Percentiles rank a stretch among this genome's conserved stretches.
Evolutionary conservation across 1,140 invertebrate species (phyloP).

Genomic region (Papilio polyxenes): DNA sequence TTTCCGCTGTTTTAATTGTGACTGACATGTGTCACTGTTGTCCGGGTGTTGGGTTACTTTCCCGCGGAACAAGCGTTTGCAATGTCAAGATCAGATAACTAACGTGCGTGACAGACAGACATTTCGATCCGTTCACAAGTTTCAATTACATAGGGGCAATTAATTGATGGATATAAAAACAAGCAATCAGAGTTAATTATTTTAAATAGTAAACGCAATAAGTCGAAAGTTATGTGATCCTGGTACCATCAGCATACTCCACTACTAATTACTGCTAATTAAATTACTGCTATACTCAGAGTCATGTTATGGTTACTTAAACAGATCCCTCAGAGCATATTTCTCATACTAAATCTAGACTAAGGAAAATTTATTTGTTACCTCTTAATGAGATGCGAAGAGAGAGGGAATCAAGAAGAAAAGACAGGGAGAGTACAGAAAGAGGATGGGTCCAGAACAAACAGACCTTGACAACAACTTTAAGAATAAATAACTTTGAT

Average conservation of each 20-base stretch:
- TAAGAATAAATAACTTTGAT: background rate
- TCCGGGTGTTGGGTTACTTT: slow-evolving; percentile 50
- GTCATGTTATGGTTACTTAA: background rate
- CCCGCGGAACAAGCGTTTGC: slow-evolving; percentile 53
- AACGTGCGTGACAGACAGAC: background rate
- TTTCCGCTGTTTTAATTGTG: background rate
- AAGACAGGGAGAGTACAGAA: background rate
- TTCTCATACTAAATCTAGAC: background rate
- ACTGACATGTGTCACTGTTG: slow-evolving; percentile 1
- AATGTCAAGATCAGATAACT: slow-evolving; percentile 46
- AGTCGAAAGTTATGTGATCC: background rate
- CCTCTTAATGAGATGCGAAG: background rate
- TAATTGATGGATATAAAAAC: background rate
- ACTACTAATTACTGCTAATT: background rate
- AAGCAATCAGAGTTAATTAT: background rate
- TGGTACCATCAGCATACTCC: background rate
- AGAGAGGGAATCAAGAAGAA: no score
- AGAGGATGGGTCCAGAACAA: no score
- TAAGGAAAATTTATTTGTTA: background rate
- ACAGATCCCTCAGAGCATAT: background rate
- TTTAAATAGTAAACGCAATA: background rate
- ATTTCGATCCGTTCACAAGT: slow-evolving; percentile 5
- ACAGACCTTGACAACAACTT: no score
- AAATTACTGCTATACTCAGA: background rate
- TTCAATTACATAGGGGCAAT: slow-evolving; percentile 20